Conservation (phyloP, 2,888 invertebrate genomes). For the Oscheius sp. region DNA sequence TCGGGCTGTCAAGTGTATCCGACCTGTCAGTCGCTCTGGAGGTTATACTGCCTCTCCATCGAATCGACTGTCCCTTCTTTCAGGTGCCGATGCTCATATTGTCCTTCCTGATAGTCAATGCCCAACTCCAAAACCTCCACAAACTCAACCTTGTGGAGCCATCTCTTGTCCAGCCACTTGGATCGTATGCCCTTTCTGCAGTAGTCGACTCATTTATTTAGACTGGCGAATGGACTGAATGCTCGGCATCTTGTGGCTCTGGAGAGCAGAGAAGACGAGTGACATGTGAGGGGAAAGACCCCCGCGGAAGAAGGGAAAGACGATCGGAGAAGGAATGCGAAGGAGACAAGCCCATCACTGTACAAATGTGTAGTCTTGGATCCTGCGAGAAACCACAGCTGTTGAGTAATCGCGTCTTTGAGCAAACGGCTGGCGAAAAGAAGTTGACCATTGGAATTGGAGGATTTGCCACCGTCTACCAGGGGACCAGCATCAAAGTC, state of each 20-base stretch:
- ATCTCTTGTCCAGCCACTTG: conserved; percentile 91
- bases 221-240: conserved; percentile 77
- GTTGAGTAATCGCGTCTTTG: conserved; percentile 76
- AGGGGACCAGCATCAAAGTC: conserved; percentile 90
- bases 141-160: conserved; percentile 85
- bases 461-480: conserved; percentile 88
- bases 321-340: conserved; percentile 80
- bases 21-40: conserved; percentile 54
- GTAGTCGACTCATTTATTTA: too few species aligned
- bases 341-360: conserved; percentile 80
- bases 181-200: conserved; percentile 75
- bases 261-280: conserved; percentile 87
- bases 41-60: conserved; percentile 22
- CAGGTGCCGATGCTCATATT: conserved; percentile 86
- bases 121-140: conserved; percentile 78
- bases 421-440: conserved; percentile 84
- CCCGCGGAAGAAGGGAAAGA: conserved; percentile 82
- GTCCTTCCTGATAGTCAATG: conserved; percentile 94
- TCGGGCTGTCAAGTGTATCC: conserved; percentile 85
- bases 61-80: too few species aligned
- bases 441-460: conserved; percentile 82
- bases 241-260: conserved; percentile 91
- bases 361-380: conserved; percentile 83
- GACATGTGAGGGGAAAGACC: conserved; percentile 89
- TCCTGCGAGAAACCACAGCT: conserved; percentile 49